Base-by-base conservation (phyloP, 2,113 vertebrate species). In the Ceyx margarethae region DNA sequence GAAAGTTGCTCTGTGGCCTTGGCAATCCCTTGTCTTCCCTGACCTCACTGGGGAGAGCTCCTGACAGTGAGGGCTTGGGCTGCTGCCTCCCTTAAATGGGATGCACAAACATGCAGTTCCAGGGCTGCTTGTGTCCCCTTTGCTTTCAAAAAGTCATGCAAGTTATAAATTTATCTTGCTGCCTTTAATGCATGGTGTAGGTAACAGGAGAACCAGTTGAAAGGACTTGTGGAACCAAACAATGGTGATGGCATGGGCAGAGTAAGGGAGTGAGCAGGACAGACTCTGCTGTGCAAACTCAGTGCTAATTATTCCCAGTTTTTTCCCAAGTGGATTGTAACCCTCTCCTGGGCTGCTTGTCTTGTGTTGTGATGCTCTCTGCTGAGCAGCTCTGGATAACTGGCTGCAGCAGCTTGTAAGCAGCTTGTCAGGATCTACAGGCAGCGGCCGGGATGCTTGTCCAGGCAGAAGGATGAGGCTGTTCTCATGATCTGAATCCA, bases 1-100 rank as follows among this genome's bases (percentile, higher is more conserved):
- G 0, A 8, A n/a, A 51, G 46, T 26, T 66, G 33, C 31, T 80
- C 14, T 58, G 33, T 35, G 72, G 31, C 37, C 93, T 77, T 35
- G 56, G 12, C 23, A 40, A 23, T 29, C 29, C 29, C 13, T 80
- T 85, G 80, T 42, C 40, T 46, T 15, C 13, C 13, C 66, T 35
- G 23, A 9, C 29, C 29, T 84, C 2, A 0, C 40, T 51, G 66
- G 8, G 53, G 64, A 16, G n/a, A 71, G 13, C 61, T 2, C 10
- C 15, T 0, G 0, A 14, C 57, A 60, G 25, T 0, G 2, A 79
- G 46, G 28, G 48, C 58, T 35, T 23, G 62, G 43, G 8, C 48
- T 75, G 81, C 57, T 51, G 71, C 65, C 42, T 54, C n/a, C 68
- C 14, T 5, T 40, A 46, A 75, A 11, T 0, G 2, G 3, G 1